Evolutionary conservation across 2,888 invertebrate species (phyloP).

Genomic region (Hypolimnas misippus): DNA sequence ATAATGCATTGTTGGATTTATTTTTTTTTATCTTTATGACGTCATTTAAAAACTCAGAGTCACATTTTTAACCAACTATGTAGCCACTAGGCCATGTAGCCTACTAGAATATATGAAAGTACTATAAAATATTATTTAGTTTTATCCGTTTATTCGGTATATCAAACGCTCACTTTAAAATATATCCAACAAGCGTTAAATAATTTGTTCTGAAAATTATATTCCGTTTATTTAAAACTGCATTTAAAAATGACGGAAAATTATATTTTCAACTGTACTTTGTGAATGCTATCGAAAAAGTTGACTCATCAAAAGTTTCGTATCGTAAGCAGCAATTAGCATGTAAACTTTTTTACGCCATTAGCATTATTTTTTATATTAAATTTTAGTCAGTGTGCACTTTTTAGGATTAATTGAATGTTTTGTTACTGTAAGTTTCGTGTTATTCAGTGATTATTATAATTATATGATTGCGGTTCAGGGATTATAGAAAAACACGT

Average conservation of each 20-base stretch:
- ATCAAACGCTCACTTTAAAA: not conserved
- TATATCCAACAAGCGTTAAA: not conserved
- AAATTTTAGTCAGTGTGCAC: not conserved
- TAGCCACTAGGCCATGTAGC: too few species aligned
- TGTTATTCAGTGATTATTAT: not conserved
- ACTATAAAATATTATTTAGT: too few species aligned
- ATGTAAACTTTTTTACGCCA: constrained; percentile 18
- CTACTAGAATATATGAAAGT: too few species aligned
- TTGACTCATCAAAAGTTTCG: constrained; percentile 16
- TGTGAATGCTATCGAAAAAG: constrained; percentile 15
- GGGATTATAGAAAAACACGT: too few species aligned
- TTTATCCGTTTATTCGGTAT: too few species aligned
- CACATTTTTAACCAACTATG: too few species aligned
- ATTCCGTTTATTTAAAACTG: not conserved
- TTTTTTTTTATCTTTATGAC: too few species aligned
- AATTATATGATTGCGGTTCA: too few species aligned
- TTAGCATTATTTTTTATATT: not conserved
- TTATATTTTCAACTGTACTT: constrained; percentile 5
- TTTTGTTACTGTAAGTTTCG: not conserved
- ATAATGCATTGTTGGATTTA: too few species aligned
- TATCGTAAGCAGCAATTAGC: constrained; percentile 21
- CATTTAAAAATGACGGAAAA: not conserved
- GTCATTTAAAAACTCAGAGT: too few species aligned
- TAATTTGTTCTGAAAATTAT: not conserved
- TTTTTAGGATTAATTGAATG: not conserved